phyloP scores from a whole-genome alignment of 2,113 vertebrate species.

The Sylvia atricapilla region DNA sequence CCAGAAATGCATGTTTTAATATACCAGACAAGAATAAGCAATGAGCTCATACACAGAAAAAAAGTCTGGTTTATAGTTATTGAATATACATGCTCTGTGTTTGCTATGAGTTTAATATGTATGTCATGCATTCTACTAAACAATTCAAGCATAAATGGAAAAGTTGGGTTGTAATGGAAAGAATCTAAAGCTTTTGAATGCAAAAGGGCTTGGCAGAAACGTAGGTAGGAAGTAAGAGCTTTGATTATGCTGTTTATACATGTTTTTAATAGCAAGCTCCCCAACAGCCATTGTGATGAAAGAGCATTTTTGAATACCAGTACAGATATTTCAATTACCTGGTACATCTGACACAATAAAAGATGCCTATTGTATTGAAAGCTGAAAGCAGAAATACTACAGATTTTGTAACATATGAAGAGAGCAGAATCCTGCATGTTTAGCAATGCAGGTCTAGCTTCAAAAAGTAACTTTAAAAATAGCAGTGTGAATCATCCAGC shows the following conservation, averaged over 20 bases:
- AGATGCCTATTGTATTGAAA: background rate
- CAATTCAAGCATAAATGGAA: conserved; percentile 23
- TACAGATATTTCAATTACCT: background rate
- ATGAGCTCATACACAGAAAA: conserved; percentile 33
- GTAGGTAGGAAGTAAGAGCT: background rate
- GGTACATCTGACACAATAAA: background rate
- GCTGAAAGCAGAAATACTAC: background rate
- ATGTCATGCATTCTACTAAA: conserved; percentile 23
- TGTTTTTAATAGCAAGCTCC: background rate
- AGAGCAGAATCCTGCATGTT: background rate
- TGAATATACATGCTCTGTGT: conserved; percentile 17
- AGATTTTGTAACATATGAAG: background rate
- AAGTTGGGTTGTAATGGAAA: conserved; percentile 1
- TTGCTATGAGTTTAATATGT: conserved; percentile 5
- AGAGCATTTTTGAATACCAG: background rate
- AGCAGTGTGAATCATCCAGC: background rate
- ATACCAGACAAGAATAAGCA: conserved; percentile 40
- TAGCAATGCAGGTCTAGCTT: background rate
- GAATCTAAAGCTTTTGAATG: background rate
- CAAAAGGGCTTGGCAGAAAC: background rate
- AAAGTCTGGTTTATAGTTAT: conserved; percentile 5
- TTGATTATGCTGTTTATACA: background rate
- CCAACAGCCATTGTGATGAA: background rate
- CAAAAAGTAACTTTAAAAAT: background rate
- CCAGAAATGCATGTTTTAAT: conserved; percentile 45